Evolutionary conservation across 2,113 vertebrate species (phyloP).

Genomic region (Otolemur garnettii): DNA sequence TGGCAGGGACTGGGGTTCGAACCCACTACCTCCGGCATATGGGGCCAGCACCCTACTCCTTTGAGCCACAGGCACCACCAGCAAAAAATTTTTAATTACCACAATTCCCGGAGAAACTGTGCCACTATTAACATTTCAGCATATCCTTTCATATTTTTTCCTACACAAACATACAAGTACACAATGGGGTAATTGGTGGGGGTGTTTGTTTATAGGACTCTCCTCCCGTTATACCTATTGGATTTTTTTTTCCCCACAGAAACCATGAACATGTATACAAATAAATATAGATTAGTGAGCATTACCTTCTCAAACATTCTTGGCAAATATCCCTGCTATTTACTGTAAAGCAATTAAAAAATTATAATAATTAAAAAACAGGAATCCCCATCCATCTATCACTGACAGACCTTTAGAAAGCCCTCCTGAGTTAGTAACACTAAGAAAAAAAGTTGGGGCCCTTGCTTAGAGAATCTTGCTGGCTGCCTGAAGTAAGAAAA

Average conservation of each 20-base stretch:
- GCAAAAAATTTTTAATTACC: neutral
- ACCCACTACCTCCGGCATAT: too few species aligned
- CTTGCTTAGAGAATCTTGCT: neutral
- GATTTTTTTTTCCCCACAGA: neutral
- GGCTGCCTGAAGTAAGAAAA: neutral
- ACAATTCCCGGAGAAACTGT: neutral
- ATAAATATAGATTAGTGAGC: neutral
- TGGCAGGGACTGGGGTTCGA: too few species aligned
- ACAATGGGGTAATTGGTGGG: neutral
- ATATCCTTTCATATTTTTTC: neutral
- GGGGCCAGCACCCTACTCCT: too few species aligned
- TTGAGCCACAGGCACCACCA: too few species aligned
- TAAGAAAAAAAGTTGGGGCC: neutral
- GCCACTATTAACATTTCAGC: neutral
- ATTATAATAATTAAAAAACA: neutral
- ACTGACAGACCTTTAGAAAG: neutral
- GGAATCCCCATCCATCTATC: neutral
- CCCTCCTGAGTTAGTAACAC: neutral
- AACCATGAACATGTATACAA: neutral
- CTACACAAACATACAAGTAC: neutral
- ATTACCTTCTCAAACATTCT: neutral
- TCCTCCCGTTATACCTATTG: neutral
- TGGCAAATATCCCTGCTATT: neutral
- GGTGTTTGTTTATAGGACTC: slow-evolving; percentile 18
- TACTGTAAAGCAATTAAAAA: neutral